These are phyloP conservation scores for Himalopsyche japonica DNA, from an alignment of 2,888 invertebrate species.

Conservation along the genomic window DNA sequence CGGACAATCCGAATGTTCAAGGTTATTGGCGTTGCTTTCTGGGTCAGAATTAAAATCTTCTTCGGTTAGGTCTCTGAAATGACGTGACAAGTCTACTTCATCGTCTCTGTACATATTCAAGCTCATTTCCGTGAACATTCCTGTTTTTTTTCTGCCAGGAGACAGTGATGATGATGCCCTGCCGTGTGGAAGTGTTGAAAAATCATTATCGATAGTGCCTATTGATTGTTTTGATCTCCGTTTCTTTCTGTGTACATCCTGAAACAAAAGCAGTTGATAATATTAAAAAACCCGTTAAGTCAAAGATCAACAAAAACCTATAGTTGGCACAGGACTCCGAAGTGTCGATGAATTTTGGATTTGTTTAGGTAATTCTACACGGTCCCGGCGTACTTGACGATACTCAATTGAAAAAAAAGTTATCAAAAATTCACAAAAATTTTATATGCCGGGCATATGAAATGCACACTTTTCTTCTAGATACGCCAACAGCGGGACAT, in stretches of 20 bases:
- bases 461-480: no score
- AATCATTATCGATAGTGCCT: not conserved
- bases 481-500: no score
- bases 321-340: no score
- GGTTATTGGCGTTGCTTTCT: not conserved
- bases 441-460: no score
- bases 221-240: not conserved
- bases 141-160: constrained; percentile 16
- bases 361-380: no score
- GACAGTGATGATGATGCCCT: not conserved
- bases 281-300: no score
- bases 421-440: no score
- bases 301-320: no score
- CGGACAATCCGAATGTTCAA: constrained; percentile 25
- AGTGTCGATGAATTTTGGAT: no score
- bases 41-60: constrained; percentile 26
- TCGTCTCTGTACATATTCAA: constrained; percentile 30
- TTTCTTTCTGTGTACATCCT: constrained; percentile 9
- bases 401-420: no score
- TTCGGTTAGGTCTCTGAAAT: constrained; percentile 31
- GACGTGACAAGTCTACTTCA: constrained; percentile 33
- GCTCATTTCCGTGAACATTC: constrained; percentile 38
- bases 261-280: not conserved
- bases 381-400: no score
- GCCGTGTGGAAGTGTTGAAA: not conserved